phyloP scores from a whole-genome alignment of 2,113 vertebrate species.

The Phodopus roborovskii region DNA sequence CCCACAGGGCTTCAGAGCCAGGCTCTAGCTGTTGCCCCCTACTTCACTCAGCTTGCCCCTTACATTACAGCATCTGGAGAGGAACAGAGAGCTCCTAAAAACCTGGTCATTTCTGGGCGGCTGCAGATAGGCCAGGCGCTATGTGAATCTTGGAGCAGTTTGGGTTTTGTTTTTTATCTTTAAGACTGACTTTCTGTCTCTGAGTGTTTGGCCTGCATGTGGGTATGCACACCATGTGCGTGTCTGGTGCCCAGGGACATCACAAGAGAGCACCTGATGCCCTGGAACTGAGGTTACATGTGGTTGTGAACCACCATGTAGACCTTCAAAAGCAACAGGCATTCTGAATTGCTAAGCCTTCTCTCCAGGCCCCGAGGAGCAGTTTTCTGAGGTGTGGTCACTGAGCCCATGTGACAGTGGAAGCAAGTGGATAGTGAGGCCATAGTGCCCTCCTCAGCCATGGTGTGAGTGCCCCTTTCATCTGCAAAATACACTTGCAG shows the following conservation, averaged over 20 bases:
- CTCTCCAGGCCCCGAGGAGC: neutral
- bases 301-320: neutral
- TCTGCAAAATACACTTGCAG: neutral
- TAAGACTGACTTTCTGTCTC: neutral
- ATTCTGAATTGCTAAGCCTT: neutral
- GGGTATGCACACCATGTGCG: no score
- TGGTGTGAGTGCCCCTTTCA: neutral
- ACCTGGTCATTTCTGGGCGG: neutral
- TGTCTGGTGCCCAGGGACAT: neutral
- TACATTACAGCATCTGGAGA: neutral
- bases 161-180: neutral
- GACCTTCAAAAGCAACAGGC: neutral
- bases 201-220: neutral
- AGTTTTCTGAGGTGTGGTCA: constrained; percentile 27
- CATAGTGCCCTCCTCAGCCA: neutral
- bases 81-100: neutral
- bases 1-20: neutral
- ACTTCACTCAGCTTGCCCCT: neutral
- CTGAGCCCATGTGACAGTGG: constrained; percentile 46
- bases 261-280: neutral
- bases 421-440: neutral
- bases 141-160: neutral
- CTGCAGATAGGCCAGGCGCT: neutral
- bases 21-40: neutral
- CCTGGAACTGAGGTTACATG: neutral